Evolutionary conservation across 2,888 invertebrate genomes (phyloP), one percentile per base, ranked within the genome.

Genomic region (Melieria picta): DNA sequence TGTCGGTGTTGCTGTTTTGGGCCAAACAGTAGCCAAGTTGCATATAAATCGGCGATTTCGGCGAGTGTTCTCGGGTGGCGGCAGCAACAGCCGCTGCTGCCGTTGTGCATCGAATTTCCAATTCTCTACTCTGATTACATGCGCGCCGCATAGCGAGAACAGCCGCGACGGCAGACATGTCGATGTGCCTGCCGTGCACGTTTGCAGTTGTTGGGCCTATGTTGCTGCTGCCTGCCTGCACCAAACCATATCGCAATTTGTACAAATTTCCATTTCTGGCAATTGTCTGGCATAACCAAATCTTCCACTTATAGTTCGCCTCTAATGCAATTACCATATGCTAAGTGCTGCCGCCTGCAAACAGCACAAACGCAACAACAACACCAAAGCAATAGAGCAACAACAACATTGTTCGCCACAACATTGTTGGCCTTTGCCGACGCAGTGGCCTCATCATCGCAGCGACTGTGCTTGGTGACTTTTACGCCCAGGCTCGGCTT

Each of bases 201-300:
- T 30, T 30, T 30, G 30, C 30, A 30, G 30, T 30, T 30, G 30
- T 30, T 30, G 30, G 10, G 48, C 58, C 43, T 48, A 48, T 11
- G 45, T 43, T 10, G 50, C 52, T 42, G 52, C 62, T 47, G 42
- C n/a, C 48, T 66, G 45, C 42, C 42, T 60, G 50, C 45, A 67
- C n/a, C 52, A 58, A 30, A 48, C 47, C 48, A 45, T 62, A 69
- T 74, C 62, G 69, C 74, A 74, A 74, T 74, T 74, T 74, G 74
- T 74, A 64, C 71, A 69, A 74, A 74, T 72, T 69, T 74, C 74
- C 74, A 74, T 74, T 72, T 74, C 63, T 69, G 74, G 74, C 74
- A 74, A 72, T 61, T 72, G 71, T 65, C 62, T 60, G 58, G 63
- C 61, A 66, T 63, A 67, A 63, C 56, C 50, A 67, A 72, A 68